phyloP scores from a whole-genome alignment of 2,888 invertebrate species.

The Cremastinae sp. region DNA sequence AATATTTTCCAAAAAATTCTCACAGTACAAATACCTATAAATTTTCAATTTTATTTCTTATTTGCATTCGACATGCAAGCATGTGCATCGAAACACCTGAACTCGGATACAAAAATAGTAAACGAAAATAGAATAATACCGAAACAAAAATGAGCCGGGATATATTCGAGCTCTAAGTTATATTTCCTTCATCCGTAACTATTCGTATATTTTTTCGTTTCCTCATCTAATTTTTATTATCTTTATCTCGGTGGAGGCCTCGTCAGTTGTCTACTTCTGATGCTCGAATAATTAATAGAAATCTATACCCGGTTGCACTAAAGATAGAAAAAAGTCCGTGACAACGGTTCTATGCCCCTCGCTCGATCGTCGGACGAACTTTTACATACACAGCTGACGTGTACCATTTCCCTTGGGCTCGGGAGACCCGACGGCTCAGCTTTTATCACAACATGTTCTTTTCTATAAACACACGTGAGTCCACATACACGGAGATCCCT shows the following conservation, averaged over 20 bases:
- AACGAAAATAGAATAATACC: conserved; percentile 54
- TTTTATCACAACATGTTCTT: conserved; percentile 22
- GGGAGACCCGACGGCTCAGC: conserved; percentile 10
- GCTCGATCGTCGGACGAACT: conserved; percentile 21
- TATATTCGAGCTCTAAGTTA: conserved; percentile 8
- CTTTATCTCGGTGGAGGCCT: background rate
- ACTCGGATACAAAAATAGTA: conserved; percentile 23
- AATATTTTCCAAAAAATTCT: too few relatives aligned
- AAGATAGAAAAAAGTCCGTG: conserved; percentile 65
- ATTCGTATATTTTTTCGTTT: background rate
- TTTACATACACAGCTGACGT: conserved; percentile 47
- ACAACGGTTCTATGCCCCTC: background rate
- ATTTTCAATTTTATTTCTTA: background rate
- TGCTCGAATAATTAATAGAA: conserved; percentile 72
- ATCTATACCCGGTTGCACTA: conserved; percentile 68
- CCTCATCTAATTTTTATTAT: background rate
- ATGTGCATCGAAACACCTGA: too few relatives aligned
- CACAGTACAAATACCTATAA: too few relatives aligned
- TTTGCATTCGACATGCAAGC: too few relatives aligned
- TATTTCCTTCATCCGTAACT: background rate
- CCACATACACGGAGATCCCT: too few relatives aligned
- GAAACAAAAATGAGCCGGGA: conserved; percentile 60
- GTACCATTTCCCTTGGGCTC: conserved; percentile 47
- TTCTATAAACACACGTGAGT: background rate
- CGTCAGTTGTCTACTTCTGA: background rate